phyloP scores from a whole-genome alignment of 2,113 vertebrate genomes.

The Tyrannus savana region DNA sequence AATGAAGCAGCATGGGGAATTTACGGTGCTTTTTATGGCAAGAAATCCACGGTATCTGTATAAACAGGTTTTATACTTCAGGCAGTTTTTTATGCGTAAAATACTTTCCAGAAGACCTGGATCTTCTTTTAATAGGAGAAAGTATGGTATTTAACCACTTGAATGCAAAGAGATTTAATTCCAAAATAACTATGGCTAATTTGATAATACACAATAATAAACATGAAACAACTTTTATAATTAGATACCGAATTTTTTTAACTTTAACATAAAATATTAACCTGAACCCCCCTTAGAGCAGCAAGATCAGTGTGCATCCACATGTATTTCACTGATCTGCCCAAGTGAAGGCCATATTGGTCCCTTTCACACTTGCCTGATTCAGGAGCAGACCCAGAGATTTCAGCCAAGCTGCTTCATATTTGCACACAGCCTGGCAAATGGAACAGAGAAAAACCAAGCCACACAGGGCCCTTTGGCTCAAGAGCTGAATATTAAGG shows the following conservation, averaged over 20 bases:
- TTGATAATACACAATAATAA: conserved; percentile 41
- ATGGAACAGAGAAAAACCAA: background rate
- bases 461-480: rapidly evolving
- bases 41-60: conserved; percentile 11
- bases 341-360: rapidly evolving
- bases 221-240: background rate
- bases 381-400: background rate
- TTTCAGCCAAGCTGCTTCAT: background rate
- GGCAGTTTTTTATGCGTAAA: conserved; percentile 31
- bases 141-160: conserved; percentile 27
- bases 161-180: conserved; percentile 29
- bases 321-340: background rate
- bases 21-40: conserved; percentile 54
- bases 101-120: conserved; percentile 5
- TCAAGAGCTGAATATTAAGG: background rate
- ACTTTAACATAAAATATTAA: background rate
- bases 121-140: conserved; percentile 29
- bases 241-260: background rate
- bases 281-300: background rate
- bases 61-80: conserved; percentile 54
- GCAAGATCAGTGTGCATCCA: background rate
- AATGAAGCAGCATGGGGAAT: conserved; percentile 40
- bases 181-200: conserved; percentile 49
- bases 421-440: background rate
- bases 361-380: background rate